These are phyloP conservation scores for Sardina pilchardus DNA, from an alignment of 2,113 vertebrate species.

Conservation along the genomic window DNA sequence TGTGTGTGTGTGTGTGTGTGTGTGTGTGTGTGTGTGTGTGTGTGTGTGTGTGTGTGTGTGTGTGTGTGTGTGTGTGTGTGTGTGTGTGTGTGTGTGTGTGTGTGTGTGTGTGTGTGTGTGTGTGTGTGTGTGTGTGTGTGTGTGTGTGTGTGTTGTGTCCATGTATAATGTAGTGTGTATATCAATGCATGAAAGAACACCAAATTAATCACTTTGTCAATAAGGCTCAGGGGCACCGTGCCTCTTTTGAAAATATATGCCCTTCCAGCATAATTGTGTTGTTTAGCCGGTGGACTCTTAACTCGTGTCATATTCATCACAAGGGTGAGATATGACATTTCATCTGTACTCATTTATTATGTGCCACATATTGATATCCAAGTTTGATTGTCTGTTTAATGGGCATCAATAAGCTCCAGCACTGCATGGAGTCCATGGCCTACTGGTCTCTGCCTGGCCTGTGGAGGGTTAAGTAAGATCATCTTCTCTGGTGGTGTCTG, in stretches of 20 bases:
- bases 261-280: slow-evolving; percentile 2
- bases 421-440: not conserved
- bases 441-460: not conserved
- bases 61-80: not conserved
- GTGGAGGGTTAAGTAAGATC: not conserved
- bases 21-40: not conserved
- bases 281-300: not conserved
- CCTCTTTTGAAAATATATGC: slow-evolving; percentile 6
- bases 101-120: slow-evolving; percentile 6
- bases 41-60: slow-evolving; percentile 6
- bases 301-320: not conserved
- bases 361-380: not conserved
- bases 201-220: slow-evolving; percentile 12
- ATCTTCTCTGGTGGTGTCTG: not conserved
- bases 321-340: not conserved
- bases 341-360: not conserved
- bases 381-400: not conserved
- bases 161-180: not conserved
- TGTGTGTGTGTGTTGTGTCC: not conserved
- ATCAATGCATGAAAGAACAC: not conserved
- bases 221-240: not conserved
- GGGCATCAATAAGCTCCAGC: not conserved
- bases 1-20: not conserved
- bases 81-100: not conserved
- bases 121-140: not conserved